Conservation (phyloP, 2,797 vertebrate genomes). For the Streptopelia turtur region DNA sequence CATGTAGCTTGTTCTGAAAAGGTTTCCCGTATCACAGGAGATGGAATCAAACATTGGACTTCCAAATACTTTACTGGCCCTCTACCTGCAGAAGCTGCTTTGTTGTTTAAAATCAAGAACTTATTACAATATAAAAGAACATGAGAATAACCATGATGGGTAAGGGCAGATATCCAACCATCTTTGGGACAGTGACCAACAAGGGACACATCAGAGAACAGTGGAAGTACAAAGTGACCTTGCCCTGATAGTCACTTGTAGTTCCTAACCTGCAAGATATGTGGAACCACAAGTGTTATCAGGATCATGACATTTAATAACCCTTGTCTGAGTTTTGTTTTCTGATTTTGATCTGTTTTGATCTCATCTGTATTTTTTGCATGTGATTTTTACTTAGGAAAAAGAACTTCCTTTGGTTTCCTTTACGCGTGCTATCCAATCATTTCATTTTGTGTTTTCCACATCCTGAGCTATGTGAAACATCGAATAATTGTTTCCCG, state of each 20-base stretch:
- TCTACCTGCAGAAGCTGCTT: background rate
- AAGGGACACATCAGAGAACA: background rate
- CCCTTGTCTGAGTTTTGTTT: background rate
- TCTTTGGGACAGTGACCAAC: background rate
- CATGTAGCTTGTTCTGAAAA: background rate
- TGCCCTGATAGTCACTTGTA: background rate
- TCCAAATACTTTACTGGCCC: background rate
- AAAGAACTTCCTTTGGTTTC: slow-evolving; percentile 16
- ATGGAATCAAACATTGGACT: rapidly evolving
- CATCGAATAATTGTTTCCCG: slow-evolving; percentile 5
- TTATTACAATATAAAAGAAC: background rate
- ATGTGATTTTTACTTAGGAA: slow-evolving; percentile 1
- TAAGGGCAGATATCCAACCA: background rate
- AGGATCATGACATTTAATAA: background rate
- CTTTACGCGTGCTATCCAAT: background rate
- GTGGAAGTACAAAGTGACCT: background rate
- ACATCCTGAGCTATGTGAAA: slow-evolving; percentile 51
- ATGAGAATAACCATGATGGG: background rate
- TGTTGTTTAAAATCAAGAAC: background rate
- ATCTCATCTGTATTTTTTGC: background rate
- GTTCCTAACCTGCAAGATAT: background rate
- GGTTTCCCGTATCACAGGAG: background rate
- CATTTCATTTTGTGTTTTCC: slow-evolving; percentile 22
- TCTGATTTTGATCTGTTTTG: background rate
- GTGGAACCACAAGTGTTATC: background rate